Conservation (phyloP, 2,797 vertebrate genomes). For the Spea hammondii region DNA sequence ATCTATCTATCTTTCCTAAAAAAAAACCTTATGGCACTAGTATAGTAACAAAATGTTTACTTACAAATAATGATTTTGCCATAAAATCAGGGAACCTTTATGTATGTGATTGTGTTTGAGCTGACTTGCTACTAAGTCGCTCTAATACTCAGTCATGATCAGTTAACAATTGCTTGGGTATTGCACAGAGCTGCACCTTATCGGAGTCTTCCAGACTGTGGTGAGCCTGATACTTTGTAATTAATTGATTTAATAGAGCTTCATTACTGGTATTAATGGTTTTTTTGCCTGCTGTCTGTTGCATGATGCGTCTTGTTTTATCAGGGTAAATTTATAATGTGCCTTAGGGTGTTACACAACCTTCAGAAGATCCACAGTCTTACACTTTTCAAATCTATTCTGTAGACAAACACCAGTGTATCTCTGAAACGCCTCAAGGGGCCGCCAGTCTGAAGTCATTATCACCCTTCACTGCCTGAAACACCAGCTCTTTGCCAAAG, state of each 20-base stretch:
- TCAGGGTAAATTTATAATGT: conserved; percentile 1
- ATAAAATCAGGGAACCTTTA: too few relatives aligned
- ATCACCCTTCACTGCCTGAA: conserved; percentile 29
- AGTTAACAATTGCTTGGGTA: too few relatives aligned
- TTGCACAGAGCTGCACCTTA: too few relatives aligned
- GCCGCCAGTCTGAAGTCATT: conserved; percentile 34
- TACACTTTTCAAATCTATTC: conserved; percentile 16
- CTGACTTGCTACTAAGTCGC: too few relatives aligned
- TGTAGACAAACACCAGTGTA: conserved; percentile 41
- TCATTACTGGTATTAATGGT: conserved; percentile 6
- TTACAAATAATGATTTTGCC: too few relatives aligned
- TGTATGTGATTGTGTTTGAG: too few relatives aligned
- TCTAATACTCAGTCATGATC: too few relatives aligned
- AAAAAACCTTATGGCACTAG: too few relatives aligned
- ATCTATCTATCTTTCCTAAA: too few relatives aligned
- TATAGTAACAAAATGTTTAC: too few relatives aligned
- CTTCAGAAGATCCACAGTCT: not conserved
- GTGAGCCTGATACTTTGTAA: too few relatives aligned
- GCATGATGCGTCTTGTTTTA: conserved; percentile 6
- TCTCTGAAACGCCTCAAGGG: conserved; percentile 38
- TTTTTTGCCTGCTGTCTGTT: not conserved
- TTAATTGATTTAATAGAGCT: not conserved
- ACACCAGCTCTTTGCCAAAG: conserved; percentile 1
- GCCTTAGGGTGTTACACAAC: conserved; percentile 11
- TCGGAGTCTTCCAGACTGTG: too few relatives aligned